These are phyloP conservation scores for Sterrhoptilus dennistouni DNA, from an alignment of 2,113 vertebrate genomes.

Conservation along the genomic window DNA sequence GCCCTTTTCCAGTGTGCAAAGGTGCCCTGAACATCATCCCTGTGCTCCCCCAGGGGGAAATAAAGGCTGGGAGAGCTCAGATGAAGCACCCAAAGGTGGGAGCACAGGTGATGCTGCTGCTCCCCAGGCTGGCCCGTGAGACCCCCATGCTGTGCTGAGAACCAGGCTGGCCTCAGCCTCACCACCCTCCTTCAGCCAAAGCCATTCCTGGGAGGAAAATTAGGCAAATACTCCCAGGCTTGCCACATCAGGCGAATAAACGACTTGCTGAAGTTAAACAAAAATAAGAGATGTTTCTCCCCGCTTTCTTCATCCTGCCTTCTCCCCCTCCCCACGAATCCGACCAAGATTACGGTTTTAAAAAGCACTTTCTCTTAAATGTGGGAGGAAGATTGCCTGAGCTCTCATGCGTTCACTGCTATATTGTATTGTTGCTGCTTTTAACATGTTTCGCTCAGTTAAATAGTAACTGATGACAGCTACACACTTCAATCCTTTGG, in stretches of 20 bases:
- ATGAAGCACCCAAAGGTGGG: neutral
- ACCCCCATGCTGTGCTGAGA: neutral
- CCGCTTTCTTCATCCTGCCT: neutral
- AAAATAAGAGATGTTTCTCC: neutral
- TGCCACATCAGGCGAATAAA: neutral
- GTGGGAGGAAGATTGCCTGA: conserved; percentile 67
- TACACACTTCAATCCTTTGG: conserved; percentile 18
- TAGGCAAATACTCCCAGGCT: neutral
- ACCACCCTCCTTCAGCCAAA: fast-evolving
- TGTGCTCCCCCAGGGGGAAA: neutral
- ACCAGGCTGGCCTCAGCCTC: neutral
- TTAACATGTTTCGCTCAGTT: conserved; percentile 43
- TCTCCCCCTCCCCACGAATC: neutral
- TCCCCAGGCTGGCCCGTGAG: neutral
- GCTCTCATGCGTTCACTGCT: conserved; percentile 60
- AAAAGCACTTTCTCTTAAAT: conserved; percentile 48
- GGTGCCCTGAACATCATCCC: neutral
- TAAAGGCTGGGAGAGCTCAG: neutral
- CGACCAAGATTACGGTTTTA: neutral
- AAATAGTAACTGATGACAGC: conserved; percentile 59
- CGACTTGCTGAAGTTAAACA: neutral
- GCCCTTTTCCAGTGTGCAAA: neutral
- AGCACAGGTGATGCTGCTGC: neutral
- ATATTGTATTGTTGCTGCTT: conserved; percentile 64
- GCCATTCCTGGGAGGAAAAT: neutral